Evolutionary conservation across 2,888 invertebrate genomes (phyloP).

Genomic region (Rugalucina vietnamica): DNA sequence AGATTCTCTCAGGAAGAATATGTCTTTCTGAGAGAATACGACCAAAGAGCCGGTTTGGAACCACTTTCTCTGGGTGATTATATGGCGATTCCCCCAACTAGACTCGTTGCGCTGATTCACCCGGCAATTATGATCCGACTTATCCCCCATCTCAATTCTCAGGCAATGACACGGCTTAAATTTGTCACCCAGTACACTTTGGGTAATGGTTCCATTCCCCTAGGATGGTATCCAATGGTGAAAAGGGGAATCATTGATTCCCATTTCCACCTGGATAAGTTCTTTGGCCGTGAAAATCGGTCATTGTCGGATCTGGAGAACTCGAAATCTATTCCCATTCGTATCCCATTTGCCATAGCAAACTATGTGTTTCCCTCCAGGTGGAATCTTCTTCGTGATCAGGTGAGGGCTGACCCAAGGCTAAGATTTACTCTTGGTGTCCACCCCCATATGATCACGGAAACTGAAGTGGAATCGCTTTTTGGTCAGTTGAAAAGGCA

Average conservation of each 20-base stretch:
- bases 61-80: neutral
- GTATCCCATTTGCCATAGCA: neutral
- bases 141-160: neutral
- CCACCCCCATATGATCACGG: conserved; percentile 4
- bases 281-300: neutral
- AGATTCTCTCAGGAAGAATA: neutral
- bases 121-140: neutral
- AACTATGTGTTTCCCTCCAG: neutral
- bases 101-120: neutral
- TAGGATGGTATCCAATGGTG: neutral
- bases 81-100: neutral
- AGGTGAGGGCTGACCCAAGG: neutral
- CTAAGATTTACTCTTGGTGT: neutral
- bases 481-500: neutral
- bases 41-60: neutral
- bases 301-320: neutral
- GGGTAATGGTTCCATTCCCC: neutral
- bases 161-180: neutral
- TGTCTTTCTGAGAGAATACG: neutral
- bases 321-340: neutral
- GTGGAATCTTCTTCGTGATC: neutral
- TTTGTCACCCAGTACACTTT: neutral
- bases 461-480: neutral
- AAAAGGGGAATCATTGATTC: conserved; percentile 1
- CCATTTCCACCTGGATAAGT: neutral